Conservation (phyloP, 2,113 vertebrate genomes). For the Uria aalge region DNA sequence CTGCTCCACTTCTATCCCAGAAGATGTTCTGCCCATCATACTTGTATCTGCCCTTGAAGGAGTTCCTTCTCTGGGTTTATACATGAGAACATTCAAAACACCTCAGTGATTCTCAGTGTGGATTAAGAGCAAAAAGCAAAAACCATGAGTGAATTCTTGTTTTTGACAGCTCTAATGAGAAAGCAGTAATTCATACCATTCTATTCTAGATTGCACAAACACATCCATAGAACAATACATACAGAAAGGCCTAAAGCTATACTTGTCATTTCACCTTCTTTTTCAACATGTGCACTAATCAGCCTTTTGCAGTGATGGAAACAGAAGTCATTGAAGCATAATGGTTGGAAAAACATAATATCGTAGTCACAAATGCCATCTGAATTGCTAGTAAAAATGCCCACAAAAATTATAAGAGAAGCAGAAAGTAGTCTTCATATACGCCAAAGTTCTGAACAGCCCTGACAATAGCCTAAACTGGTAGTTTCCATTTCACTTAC, state of each 20-base stretch:
- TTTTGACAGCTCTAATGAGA: not conserved
- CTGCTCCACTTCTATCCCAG: not conserved
- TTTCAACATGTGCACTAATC: accelerated
- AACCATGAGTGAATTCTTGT: accelerated
- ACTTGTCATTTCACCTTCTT: not conserved
- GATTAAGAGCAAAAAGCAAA: not conserved
- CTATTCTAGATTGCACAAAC: not conserved
- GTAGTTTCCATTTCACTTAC: conserved; percentile 67
- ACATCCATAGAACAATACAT: not conserved
- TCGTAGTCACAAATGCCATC: not conserved
- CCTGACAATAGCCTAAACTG: not conserved
- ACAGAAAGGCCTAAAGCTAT: not conserved
- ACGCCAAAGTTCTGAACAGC: accelerated
- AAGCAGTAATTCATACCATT: not conserved
- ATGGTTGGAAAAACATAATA: not conserved
- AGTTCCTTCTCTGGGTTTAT: not conserved
- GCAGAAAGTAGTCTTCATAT: not conserved
- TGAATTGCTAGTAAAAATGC: not conserved
- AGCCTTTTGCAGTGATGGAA: not conserved
- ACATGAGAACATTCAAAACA: not conserved
- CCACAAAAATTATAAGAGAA: not conserved
- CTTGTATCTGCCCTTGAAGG: not conserved
- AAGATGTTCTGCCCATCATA: not conserved
- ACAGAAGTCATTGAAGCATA: not conserved
- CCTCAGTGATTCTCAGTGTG: not conserved